Percentiles rank a stretch among this genome's conserved stretches.
Conservation (phyloP, 37 sponge, comb jelly and placozoan species). For the Ianthella basta region DNA sequence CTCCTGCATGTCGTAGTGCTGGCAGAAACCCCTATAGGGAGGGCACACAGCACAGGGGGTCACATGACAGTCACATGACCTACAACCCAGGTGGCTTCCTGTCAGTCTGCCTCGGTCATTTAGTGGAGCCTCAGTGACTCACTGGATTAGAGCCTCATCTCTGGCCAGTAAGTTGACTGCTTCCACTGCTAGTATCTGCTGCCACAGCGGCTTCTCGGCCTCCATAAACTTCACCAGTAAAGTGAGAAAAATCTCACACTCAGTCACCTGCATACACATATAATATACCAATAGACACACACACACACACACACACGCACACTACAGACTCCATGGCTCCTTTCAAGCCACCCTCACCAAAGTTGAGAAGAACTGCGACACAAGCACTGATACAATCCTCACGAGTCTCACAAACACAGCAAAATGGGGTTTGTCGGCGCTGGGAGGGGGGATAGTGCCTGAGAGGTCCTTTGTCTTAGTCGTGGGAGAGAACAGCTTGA, state of each 20-base stretch:
- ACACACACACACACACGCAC: neutral
- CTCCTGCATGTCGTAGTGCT: conserved; percentile 93
- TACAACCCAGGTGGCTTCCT: too few species aligned
- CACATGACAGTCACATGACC: too few species aligned
- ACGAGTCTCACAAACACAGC: conserved; percentile 79
- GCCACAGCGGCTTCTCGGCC: conserved; percentile 91
- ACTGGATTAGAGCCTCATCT: conserved; percentile 68
- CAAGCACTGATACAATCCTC: conserved; percentile 78
- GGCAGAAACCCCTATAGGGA: conserved; percentile 83
- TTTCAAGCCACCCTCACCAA: conserved; percentile 59
- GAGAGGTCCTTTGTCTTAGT: conserved; percentile 63
- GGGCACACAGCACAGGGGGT: too few species aligned
- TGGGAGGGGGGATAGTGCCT: conserved; percentile 19
- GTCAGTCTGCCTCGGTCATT: too few species aligned
- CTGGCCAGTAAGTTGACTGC: conserved; percentile 78
- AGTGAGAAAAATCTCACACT: conserved; percentile 97
- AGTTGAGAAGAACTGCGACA: conserved; percentile 68
- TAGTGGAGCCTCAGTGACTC: too few species aligned
- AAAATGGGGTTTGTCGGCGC: conserved; percentile 80
- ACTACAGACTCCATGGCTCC: neutral
- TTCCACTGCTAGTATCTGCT: conserved; percentile 91
- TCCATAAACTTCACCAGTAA: conserved; percentile 95
- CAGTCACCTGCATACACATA: conserved; percentile 82
- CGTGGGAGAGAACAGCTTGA: conserved; percentile 95
- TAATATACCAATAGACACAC: too few species aligned